Percentiles rank a stretch among this genome's conserved stretches.
These are phyloP conservation scores for Umimayanthus chanpuru DNA, from an alignment of 92 coral and sea anemone species.

Conservation along the genomic window DNA sequence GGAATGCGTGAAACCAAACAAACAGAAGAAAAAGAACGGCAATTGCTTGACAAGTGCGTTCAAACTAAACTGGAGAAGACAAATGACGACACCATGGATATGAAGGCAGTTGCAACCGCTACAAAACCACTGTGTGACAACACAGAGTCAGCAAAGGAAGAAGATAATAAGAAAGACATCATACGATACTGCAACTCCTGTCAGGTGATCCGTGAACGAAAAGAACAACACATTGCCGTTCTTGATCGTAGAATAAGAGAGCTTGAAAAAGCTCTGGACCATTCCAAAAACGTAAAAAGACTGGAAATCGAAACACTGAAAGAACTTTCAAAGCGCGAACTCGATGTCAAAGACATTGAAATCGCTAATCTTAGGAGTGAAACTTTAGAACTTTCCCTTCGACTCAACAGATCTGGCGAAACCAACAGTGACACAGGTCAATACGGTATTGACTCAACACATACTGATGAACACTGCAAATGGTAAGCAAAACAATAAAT, in stretches of 20 bases:
- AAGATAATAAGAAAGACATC: background rate
- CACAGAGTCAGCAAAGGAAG: background rate
- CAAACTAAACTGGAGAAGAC: background rate
- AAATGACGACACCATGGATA: background rate
- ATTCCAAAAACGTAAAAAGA: slow-evolving; percentile 30
- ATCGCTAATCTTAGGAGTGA: slow-evolving; percentile 25
- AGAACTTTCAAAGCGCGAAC: slow-evolving; percentile 43
- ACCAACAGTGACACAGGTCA: background rate
- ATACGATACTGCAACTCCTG: background rate
- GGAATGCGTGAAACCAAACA: slow-evolving; percentile 3
- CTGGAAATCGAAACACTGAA: slow-evolving; percentile 21
- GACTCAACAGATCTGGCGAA: background rate
- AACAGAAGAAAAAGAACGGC: background rate
- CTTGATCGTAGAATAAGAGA: slow-evolving; percentile 21
- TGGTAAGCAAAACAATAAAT: background rate
- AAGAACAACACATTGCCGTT: slow-evolving; percentile 1
- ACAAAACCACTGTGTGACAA: background rate
- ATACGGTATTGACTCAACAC: background rate
- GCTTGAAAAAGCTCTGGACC: slow-evolving; percentile 30
- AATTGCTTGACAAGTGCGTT: background rate
- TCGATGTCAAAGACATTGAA: slow-evolving; percentile 22
- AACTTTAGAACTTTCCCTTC: background rate
- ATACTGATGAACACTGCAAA: background rate
- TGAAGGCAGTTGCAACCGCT: background rate
- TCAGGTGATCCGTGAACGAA: slow-evolving; percentile 7